Evolutionary conservation across 2,888 invertebrate species (phyloP).

Genomic region (Dusona sp.): DNA sequence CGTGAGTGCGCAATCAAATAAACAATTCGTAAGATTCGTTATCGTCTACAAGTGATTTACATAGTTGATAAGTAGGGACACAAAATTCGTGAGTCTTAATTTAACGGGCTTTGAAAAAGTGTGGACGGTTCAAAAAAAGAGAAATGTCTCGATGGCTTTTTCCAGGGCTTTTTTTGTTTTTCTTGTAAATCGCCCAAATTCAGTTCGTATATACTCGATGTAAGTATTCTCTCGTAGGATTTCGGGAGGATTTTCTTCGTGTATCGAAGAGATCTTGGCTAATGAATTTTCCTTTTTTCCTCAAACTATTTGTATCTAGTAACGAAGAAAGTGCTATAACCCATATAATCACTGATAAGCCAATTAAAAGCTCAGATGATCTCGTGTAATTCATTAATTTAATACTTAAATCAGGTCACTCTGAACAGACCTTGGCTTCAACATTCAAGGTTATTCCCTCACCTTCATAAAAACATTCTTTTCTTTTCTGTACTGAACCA

Average conservation of each 20-base stretch:
- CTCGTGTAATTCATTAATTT: background rate
- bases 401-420: background rate
- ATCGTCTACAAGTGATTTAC: background rate
- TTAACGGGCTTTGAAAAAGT: background rate
- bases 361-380: background rate
- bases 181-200: background rate
- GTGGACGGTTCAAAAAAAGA: background rate
- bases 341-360: background rate
- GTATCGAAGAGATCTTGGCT: background rate
- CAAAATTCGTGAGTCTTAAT: background rate
- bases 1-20: background rate
- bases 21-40: background rate
- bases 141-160: background rate
- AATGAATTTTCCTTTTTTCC: background rate
- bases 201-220: background rate
- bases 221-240: no score
- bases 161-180: background rate
- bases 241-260: background rate
- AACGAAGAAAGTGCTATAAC: background rate
- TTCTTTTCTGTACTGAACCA: background rate
- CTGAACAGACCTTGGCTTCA: background rate
- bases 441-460: background rate
- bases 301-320: background rate
- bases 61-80: constrained; percentile 1
- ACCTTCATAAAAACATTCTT: background rate